Conservation (phyloP, 37 sponge, comb jelly and placozoan genomes). For the Aplysina aerophoba region DNA sequence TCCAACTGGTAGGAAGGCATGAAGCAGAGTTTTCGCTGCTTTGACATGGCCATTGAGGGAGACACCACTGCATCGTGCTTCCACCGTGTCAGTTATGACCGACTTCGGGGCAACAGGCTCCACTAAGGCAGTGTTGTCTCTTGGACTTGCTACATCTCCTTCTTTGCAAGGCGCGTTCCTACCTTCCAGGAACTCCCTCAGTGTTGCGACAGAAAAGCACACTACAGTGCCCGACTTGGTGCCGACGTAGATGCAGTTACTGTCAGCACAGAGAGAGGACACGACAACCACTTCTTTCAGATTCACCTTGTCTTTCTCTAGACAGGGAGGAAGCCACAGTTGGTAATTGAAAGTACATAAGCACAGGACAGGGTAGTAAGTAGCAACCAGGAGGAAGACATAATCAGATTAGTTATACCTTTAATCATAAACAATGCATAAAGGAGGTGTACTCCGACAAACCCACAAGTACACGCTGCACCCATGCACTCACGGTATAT, state of each 20-base stretch:
- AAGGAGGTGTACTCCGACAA: neutral
- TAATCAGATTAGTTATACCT: neutral
- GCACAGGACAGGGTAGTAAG: neutral
- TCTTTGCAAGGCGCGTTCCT: neutral
- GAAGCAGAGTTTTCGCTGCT: slow-evolving; percentile 8
- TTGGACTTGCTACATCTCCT: no score
- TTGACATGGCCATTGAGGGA: slow-evolving; percentile 18
- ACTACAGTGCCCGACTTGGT: slow-evolving; percentile 4
- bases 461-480: neutral
- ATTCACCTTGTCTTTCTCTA: neutral
- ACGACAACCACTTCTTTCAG: slow-evolving; percentile 15
- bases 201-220: slow-evolving; percentile 21
- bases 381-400: neutral
- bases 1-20: neutral
- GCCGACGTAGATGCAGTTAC: slow-evolving; percentile 7
- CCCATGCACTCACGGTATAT: neutral
- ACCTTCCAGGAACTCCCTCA: neutral
- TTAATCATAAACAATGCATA: neutral
- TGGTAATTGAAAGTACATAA: neutral
- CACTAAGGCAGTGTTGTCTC: neutral
- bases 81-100: neutral
- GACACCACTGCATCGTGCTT: slow-evolving; percentile 13
- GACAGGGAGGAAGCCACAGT: neutral
- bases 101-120: neutral
- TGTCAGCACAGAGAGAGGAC: slow-evolving; percentile 18